Conservation (phyloP, 2,113 vertebrate genomes). For the Anhinga rufa region DNA sequence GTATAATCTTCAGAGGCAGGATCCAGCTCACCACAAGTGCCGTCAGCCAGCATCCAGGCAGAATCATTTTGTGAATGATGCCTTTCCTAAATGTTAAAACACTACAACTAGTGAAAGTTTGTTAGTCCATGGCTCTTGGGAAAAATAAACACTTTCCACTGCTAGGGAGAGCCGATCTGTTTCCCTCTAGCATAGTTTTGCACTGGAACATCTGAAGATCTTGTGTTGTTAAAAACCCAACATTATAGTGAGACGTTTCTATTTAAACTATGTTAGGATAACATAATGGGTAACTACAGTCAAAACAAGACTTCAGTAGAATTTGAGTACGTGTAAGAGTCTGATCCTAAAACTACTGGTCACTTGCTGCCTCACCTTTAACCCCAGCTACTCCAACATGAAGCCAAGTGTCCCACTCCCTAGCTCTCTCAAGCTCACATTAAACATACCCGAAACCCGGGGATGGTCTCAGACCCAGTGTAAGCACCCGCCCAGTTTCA, state of each 20-base stretch:
- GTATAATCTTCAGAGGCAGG: accelerated
- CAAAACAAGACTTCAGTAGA: not conserved
- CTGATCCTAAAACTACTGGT: not conserved
- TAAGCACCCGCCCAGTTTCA: not conserved
- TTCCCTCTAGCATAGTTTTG: not conserved
- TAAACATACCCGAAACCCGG: not conserved
- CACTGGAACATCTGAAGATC: not conserved
- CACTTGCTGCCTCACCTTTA: not conserved
- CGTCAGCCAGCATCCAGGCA: not conserved
- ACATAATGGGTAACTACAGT: not conserved
- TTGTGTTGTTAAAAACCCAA: not conserved
- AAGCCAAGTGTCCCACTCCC: not conserved
- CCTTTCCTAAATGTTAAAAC: not conserved
- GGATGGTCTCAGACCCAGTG: not conserved
- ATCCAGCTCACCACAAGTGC: not conserved
- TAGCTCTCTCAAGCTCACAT: not conserved
- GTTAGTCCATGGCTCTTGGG: not conserved
- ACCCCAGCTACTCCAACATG: accelerated
- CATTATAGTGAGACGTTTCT: not conserved
- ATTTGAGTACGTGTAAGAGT: no score
- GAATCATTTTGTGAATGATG: not conserved
- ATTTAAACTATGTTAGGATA: not conserved
- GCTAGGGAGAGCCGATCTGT: no score
- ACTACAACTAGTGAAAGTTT: accelerated
- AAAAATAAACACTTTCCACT: not conserved